Percentiles rank a stretch among this genome's conserved stretches.
Conservation (phyloP, 2,888 invertebrate genomes). For the Chouioia cunea region DNA sequence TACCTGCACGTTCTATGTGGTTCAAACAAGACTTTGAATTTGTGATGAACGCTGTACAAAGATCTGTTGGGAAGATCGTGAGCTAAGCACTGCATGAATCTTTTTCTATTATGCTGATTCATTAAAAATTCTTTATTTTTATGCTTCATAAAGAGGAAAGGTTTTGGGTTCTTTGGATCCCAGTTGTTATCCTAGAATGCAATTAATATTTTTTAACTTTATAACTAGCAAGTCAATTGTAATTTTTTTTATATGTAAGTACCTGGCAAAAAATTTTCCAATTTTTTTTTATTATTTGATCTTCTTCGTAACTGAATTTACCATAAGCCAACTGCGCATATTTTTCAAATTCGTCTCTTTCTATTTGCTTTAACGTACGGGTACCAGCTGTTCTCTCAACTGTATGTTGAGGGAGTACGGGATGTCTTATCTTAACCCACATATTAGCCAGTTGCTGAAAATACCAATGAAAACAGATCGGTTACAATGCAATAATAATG, state of each 20-base stretch:
- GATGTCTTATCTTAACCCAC: slow-evolving; percentile 51
- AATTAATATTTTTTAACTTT: slow-evolving; percentile 9
- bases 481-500: not conserved
- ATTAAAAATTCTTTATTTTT: slow-evolving; percentile 49
- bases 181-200: slow-evolving; percentile 57
- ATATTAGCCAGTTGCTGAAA: slow-evolving; percentile 54
- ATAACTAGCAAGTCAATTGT: slow-evolving; percentile 20
- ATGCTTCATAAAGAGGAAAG: slow-evolving; percentile 56
- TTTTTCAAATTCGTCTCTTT: slow-evolving; percentile 52
- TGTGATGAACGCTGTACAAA: slow-evolving; percentile 62
- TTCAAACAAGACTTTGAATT: slow-evolving; percentile 57
- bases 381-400: slow-evolving; percentile 54
- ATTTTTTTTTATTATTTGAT: slow-evolving; percentile 56
- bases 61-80: slow-evolving; percentile 58
- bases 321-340: slow-evolving; percentile 54
- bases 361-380: slow-evolving; percentile 43
- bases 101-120: slow-evolving; percentile 52
- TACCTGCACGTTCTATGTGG: slow-evolving; percentile 52
- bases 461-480: not conserved
- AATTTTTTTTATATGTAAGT: slow-evolving; percentile 1
- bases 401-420: slow-evolving; percentile 58
- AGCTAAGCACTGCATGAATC: slow-evolving; percentile 63
- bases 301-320: slow-evolving; percentile 53
- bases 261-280: slow-evolving; percentile 63
- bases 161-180: slow-evolving; percentile 50